phyloP scores from a whole-genome alignment of 2,113 vertebrate species.

The Gasterosteus nipponicus region DNA sequence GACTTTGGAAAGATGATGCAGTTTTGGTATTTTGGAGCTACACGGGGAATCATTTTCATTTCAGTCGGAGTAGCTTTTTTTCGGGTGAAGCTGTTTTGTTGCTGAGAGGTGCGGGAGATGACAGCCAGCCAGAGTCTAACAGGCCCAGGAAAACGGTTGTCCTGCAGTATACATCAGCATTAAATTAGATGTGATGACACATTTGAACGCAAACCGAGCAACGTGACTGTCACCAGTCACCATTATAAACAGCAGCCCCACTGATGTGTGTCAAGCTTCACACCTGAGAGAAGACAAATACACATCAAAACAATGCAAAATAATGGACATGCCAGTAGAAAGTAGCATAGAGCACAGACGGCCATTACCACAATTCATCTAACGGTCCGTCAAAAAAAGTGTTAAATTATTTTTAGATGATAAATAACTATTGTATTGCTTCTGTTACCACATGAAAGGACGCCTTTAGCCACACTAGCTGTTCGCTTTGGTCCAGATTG shows the following conservation, averaged over 20 bases:
- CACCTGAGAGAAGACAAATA: slow-evolving; percentile 44
- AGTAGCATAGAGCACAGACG: neutral
- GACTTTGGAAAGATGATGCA: slow-evolving; percentile 3
- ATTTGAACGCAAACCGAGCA: slow-evolving; percentile 42
- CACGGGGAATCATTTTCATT: slow-evolving; percentile 8
- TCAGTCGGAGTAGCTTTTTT: neutral
- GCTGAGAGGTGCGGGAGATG: neutral
- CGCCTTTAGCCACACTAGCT: neutral
- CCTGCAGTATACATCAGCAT: slow-evolving; percentile 33
- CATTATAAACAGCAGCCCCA: slow-evolving; percentile 32
- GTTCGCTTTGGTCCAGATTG: neutral
- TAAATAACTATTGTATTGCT: slow-evolving; percentile 12
- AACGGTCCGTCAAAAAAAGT: slow-evolving; percentile 37
- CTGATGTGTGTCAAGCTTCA: slow-evolving; percentile 58
- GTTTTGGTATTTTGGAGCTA: slow-evolving; percentile 10
- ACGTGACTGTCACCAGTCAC: slow-evolving; percentile 58
- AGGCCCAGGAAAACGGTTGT: slow-evolving; percentile 24
- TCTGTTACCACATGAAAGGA: neutral
- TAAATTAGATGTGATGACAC: slow-evolving; percentile 41
- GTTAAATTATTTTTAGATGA: slow-evolving; percentile 10
- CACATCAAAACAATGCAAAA: slow-evolving; percentile 51
- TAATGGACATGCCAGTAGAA: slow-evolving; percentile 41
- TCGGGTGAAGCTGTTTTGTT: slow-evolving; percentile 19
- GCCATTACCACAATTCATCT: slow-evolving; percentile 47
- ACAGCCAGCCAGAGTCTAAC: neutral